Conservation (phyloP, 2,888 invertebrate species). For the Odontocolon sp. region DNA sequence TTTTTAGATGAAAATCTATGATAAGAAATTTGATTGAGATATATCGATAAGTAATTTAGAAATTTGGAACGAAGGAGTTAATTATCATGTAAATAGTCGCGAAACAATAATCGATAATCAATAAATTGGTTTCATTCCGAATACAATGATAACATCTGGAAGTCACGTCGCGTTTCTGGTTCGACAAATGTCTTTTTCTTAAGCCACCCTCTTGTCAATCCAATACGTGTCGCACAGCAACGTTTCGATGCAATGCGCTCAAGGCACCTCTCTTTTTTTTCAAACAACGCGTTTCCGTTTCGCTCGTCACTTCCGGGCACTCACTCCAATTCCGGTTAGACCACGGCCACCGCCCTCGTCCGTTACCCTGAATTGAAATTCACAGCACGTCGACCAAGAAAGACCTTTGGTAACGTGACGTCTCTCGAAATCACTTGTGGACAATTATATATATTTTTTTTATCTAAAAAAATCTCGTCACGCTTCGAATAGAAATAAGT, state of each 20-base stretch:
- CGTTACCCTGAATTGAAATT: slow-evolving; percentile 7
- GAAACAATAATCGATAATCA: too few species aligned
- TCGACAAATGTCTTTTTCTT: slow-evolving; percentile 59
- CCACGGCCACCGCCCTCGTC: neutral
- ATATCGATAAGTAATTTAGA: too few species aligned
- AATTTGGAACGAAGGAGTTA: too few species aligned
- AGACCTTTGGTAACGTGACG: slow-evolving; percentile 17
- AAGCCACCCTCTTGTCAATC: slow-evolving; percentile 19
- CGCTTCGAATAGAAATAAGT: slow-evolving; percentile 1
- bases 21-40: too few species aligned
- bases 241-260: slow-evolving; percentile 1
- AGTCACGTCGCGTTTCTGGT: neutral
- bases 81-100: too few species aligned
- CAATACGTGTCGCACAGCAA: neutral
- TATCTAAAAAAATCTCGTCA: too few species aligned
- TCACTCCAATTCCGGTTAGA: neutral
- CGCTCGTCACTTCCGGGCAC: slow-evolving; percentile 45
- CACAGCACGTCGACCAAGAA: slow-evolving; percentile 23
- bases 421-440: slow-evolving; percentile 31
- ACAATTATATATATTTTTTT: neutral
- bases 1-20: too few species aligned
- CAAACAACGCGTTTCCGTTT: slow-evolving; percentile 36
- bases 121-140: too few species aligned
- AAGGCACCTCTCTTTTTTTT: neutral
- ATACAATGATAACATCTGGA: neutral